These are phyloP conservation scores for Cephalopterus ornatus DNA, from an alignment of 2,113 vertebrate genomes.

Conservation along the genomic window DNA sequence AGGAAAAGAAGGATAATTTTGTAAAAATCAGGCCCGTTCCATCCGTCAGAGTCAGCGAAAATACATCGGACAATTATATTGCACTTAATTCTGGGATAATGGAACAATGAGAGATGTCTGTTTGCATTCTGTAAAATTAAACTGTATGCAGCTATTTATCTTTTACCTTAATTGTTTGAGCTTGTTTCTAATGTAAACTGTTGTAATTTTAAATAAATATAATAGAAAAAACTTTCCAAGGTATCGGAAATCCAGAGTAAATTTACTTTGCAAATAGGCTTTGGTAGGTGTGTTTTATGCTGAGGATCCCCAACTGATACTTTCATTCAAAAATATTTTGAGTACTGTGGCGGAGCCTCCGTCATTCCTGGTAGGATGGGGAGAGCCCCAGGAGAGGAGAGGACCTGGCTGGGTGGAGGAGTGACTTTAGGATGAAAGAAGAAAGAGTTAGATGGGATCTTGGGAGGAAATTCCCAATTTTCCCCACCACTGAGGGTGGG, in stretches of 20 bases:
- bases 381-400: neutral
- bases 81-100: constrained; percentile 74
- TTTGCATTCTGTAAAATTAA: constrained; percentile 96
- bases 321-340: constrained; percentile 79
- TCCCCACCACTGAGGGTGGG: no score
- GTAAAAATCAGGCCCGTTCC: constrained; percentile 61
- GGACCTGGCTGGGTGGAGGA: no score
- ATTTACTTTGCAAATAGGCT: constrained; percentile 91
- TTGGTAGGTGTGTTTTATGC: constrained; percentile 71
- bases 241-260: constrained; percentile 88
- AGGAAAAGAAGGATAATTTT: constrained; percentile 59
- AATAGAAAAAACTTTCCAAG: constrained; percentile 86
- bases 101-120: constrained; percentile 78
- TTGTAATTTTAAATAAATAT: constrained; percentile 98
- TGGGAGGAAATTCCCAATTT: no score
- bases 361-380: neutral
- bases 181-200: constrained; percentile 97
- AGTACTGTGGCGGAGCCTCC: constrained; percentile 31
- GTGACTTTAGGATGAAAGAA: no score
- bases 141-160: constrained; percentile 97
- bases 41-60: constrained; percentile 71
- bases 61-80: constrained; percentile 66
- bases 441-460: no score
- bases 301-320: constrained; percentile 72
- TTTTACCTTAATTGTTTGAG: constrained; percentile 97